These are phyloP conservation scores for Solea senegalensis DNA, from an alignment of 2,113 vertebrate species.

Conservation along the genomic window DNA sequence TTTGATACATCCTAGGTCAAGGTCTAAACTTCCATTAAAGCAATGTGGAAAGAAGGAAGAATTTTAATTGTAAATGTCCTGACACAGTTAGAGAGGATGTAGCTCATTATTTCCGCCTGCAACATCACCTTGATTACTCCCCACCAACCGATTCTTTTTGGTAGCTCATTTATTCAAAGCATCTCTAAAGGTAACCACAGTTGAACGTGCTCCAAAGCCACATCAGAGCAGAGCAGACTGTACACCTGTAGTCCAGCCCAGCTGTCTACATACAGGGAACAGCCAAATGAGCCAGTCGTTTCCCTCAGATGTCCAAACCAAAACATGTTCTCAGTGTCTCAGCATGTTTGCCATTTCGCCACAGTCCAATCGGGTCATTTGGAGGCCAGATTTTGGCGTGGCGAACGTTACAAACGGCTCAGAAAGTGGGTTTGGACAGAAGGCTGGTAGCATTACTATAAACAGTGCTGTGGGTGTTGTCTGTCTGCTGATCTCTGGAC, in stretches of 20 bases:
- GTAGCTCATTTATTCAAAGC: conserved; percentile 58
- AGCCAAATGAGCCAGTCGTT: conserved; percentile 61
- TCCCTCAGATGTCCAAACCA: conserved; percentile 71
- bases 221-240: conserved; percentile 54
- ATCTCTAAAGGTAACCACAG: conserved; percentile 56
- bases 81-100: conserved; percentile 4
- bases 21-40: conserved; percentile 59
- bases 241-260: conserved; percentile 76
- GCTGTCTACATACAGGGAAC: conserved; percentile 73
- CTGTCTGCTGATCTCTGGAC: conserved; percentile 65
- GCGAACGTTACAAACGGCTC: conserved; percentile 63
- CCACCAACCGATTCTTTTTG: conserved; percentile 20
- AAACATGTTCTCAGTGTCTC: conserved; percentile 73
- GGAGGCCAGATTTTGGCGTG: conserved; percentile 74
- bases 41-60: conserved; percentile 42
- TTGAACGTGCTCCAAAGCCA: conserved; percentile 57
- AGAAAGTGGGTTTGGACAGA: conserved; percentile 56
- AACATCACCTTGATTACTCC: conserved; percentile 3
- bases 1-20: conserved; percentile 66
- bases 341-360: conserved; percentile 67
- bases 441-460: conserved; percentile 63
- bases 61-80: conserved; percentile 38
- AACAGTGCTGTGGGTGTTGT: conserved; percentile 72
- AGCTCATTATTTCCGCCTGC: conserved; percentile 4
- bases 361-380: conserved; percentile 70